Evolutionary conservation across 2,797 vertebrate genomes (phyloP).

Genomic region (Streptopelia turtur): DNA sequence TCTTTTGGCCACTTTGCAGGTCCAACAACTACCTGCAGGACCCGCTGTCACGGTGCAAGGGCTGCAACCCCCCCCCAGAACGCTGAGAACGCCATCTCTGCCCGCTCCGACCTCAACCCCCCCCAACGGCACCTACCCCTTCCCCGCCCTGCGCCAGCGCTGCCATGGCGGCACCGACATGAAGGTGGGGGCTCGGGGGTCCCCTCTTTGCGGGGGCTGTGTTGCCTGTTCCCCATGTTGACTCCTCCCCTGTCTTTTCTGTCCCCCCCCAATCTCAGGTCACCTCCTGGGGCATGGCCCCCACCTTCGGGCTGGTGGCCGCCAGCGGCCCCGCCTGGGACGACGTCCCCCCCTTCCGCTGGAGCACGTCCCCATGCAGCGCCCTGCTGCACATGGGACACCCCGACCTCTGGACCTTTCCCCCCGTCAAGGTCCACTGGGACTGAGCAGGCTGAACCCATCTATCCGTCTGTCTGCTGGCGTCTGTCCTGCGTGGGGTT

Average conservation of each 20-base stretch:
- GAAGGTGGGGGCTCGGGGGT: slow-evolving; percentile 79
- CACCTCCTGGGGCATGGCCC: slow-evolving; percentile 84
- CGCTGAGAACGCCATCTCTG: slow-evolving; percentile 90
- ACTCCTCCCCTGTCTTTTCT: background rate
- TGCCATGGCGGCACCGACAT: slow-evolving; percentile 91
- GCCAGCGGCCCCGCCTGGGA: slow-evolving; percentile 90
- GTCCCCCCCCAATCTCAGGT: slow-evolving; percentile 72
- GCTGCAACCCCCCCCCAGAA: slow-evolving; percentile 84
- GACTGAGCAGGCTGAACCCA: slow-evolving; percentile 32
- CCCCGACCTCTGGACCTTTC: slow-evolving; percentile 91
- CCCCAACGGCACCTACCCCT: slow-evolving; percentile 91
- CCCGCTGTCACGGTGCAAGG: slow-evolving; percentile 85
- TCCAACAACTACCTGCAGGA: slow-evolving; percentile 92
- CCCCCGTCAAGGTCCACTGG: slow-evolving; percentile 86
- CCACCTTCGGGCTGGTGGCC: slow-evolving; percentile 82
- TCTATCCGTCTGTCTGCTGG: fast-evolving
- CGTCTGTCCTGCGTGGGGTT: background rate
- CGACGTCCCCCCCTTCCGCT: slow-evolving; percentile 90
- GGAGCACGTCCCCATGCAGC: slow-evolving; percentile 89
- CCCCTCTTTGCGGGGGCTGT: background rate
- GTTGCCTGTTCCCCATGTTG: fast-evolving
- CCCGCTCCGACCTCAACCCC: slow-evolving; percentile 94
- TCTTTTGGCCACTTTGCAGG: slow-evolving; percentile 59
- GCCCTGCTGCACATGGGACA: slow-evolving; percentile 89
- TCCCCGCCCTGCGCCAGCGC: slow-evolving; percentile 88